Evolutionary conservation across 1,140 invertebrate species (phyloP), one percentile per base, ranked within the genome.

Genomic region (Heterodera schachtii): DNA sequence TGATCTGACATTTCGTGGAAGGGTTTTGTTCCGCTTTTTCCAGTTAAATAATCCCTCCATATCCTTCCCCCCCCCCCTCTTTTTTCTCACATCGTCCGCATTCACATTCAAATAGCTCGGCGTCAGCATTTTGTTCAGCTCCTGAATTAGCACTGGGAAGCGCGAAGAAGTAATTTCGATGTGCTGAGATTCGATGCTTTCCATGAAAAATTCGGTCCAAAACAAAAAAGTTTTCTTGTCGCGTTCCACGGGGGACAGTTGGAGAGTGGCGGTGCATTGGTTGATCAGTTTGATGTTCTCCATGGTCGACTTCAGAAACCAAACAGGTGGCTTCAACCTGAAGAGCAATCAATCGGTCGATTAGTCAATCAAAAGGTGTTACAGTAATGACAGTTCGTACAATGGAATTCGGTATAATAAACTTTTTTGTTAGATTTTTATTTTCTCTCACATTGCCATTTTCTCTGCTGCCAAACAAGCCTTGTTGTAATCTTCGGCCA

Each of bases 131-230:
- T 96, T 96, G 70, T 94, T 95, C 43, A 95, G 95, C 91, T 99
- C 97, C 78, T 97, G 91, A 85, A 99, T 94, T 41, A 98, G 91
- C n/a, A 92, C 91, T 85, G 92, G 86, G 44, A 89, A 90, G 41
- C 86, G 76, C 64, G 83, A 80, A 21, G 81, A 83, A 21, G 66
- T 76, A 83, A 92, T 93, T 90, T 95, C 93, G 73, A 93, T 93
- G 82, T 93, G 92, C 86, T 94, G 93, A 43, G 92, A 92, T 89
- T 94, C 94, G 31, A 94, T 96, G 3, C 96, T 96, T 91, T 97
- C 96, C 6, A 95, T 93, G 90, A 99, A 98, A 91, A 97, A 98
- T 87, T 99, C 97, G 93, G 97, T 96, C 96, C 97, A 99, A 91
- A 98, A 99, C 6, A 90, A 78, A 79, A 90, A 90, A 21, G 83